Evolutionary conservation across 1,140 invertebrate species (phyloP).

Genomic region (Thalassaphorura encarpata): DNA sequence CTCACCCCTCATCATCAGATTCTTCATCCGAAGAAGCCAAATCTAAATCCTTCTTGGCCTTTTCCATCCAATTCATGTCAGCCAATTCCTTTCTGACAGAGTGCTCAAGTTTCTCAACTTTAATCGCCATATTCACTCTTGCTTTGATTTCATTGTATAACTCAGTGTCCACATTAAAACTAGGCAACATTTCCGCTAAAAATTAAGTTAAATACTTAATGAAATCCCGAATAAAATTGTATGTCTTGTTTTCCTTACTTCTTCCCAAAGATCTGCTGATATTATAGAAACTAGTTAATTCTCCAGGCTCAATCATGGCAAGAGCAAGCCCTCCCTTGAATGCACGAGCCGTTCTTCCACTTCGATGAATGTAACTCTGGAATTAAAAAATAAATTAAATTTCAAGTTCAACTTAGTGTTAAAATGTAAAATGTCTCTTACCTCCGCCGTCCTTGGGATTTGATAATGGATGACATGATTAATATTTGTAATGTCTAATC

Average conservation of each 20-base stretch:
- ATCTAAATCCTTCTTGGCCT: slow-evolving; percentile 41
- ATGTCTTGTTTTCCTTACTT: slow-evolving; percentile 47
- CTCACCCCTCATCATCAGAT: slow-evolving; percentile 18
- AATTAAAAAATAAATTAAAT: slow-evolving; percentile 21
- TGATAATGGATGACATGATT: slow-evolving; percentile 97
- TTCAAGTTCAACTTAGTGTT: not conserved
- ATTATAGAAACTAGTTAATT: slow-evolving; percentile 67
- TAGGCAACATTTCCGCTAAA: slow-evolving; percentile 64
- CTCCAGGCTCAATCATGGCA: slow-evolving; percentile 79
- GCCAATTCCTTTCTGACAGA: slow-evolving; percentile 53
- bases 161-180: slow-evolving; percentile 65
- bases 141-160: slow-evolving; percentile 55
- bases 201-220: not conserved
- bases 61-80: slow-evolving; percentile 69
- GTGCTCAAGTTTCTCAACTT: slow-evolving; percentile 66
- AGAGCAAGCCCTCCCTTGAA: slow-evolving; percentile 80
- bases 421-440: slow-evolving; percentile 35
- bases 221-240: not conserved
- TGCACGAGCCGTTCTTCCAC: slow-evolving; percentile 88
- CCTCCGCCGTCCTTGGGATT: slow-evolving; percentile 86
- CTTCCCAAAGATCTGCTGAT: slow-evolving; percentile 71
- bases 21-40: slow-evolving; percentile 22
- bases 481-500: slow-evolving; percentile 88
- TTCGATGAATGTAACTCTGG: slow-evolving; percentile 87
- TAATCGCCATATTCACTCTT: slow-evolving; percentile 61